Evolutionary conservation across 2,797 vertebrate species (phyloP).

Genomic region (Pipistrellus nathusii): DNA sequence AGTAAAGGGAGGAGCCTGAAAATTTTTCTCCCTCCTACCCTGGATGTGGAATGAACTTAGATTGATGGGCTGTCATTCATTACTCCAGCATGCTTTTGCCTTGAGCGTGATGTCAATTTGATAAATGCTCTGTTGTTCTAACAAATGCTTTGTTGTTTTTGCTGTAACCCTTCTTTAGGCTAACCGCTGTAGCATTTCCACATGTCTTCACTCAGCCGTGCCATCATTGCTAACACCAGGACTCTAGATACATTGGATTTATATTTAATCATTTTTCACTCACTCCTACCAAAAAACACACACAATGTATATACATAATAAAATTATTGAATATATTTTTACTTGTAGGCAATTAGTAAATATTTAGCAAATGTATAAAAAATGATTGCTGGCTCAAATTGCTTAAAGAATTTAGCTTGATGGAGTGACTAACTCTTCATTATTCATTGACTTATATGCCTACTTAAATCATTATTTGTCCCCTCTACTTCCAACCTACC

Average conservation of each 20-base stretch:
- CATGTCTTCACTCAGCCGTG: neutral
- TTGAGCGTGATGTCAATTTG: slow-evolving; percentile 41
- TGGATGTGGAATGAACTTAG: slow-evolving; percentile 20
- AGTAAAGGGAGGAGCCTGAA: neutral
- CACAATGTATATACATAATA: neutral
- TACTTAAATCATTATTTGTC: neutral
- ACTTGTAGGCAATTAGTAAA: neutral
- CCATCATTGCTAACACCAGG: slow-evolving; percentile 6
- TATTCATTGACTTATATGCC: neutral
- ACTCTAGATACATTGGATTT: neutral
- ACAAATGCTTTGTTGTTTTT: slow-evolving; percentile 30
- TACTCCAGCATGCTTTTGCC: slow-evolving; percentile 2
- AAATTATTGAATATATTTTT: slow-evolving; percentile 19
- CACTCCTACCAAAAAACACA: neutral
- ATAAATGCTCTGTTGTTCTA: slow-evolving; percentile 48
- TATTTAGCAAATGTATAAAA: neutral
- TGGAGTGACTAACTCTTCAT: neutral
- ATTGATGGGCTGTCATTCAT: slow-evolving; percentile 44
- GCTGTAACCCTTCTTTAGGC: slow-evolving; percentile 43
- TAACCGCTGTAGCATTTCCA: neutral
- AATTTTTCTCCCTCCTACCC: neutral
- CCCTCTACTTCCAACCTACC: neutral
- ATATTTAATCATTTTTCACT: neutral
- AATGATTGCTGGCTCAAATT: neutral
- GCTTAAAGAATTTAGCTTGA: neutral